A percentile compares a stretch with the other conserved stretches of the same genome.
Conservation (phyloP, 1,140 invertebrate genomes). For the Drosophila melanica region DNA sequence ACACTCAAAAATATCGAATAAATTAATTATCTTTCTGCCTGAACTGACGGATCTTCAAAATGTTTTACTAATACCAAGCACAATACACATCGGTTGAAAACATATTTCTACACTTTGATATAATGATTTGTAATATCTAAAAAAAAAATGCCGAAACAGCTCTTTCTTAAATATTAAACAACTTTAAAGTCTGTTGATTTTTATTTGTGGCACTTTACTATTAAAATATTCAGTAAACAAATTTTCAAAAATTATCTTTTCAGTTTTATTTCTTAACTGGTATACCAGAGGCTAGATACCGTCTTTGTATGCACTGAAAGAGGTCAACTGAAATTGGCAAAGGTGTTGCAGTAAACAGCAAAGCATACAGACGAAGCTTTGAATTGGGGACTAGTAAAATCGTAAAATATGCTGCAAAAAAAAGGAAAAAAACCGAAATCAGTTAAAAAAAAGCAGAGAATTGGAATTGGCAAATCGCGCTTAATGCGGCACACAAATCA, state of each 20-base stretch:
- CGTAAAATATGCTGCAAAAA: neutral
- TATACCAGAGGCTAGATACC: neutral
- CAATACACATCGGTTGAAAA: no score
- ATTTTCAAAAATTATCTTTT: neutral
- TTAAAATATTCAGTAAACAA: neutral
- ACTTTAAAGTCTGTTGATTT: no score
- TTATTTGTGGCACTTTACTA: no score
- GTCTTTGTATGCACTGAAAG: neutral
- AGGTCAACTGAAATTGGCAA: conserved; percentile 17
- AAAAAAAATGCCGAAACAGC: no score
- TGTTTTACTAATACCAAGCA: no score
- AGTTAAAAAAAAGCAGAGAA: conserved; percentile 27
- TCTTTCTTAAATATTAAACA: no score
- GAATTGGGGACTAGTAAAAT: neutral
- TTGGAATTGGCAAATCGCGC: conserved; percentile 38
- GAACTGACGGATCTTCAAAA: no score
- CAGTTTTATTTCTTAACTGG: neutral
- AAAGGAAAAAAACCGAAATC: conserved; percentile 3
- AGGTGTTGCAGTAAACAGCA: conserved; percentile 9
- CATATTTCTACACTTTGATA: no score
- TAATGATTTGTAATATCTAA: no score
- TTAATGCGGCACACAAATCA: conserved; percentile 40
- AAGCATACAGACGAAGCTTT: neutral
- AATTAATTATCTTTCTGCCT: no score
- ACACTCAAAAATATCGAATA: no score